Base-by-base conservation (phyloP, 2,113 vertebrate genomes). In the Australoheros scitulus region DNA sequence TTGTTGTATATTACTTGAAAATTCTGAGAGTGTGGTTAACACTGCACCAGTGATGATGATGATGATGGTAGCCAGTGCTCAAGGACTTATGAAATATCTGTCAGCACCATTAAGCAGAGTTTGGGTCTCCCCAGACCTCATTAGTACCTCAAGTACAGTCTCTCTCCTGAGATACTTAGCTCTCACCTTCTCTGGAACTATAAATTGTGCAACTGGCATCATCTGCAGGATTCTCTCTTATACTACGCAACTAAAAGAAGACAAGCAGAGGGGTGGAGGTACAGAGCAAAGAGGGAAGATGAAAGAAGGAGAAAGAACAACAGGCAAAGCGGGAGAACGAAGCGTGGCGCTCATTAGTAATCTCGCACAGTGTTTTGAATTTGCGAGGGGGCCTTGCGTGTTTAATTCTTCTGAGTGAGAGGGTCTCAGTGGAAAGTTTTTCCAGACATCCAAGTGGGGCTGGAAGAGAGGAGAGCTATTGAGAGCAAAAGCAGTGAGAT, bases 71-170 rank as follows among this genome's bases (percentile, higher is more conserved):
- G 64, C 57, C 24, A 13, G 43, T 76, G 76, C 47, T 61, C 63
- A 68, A n/a, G 17, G 58, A 68, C 41, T 80, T 81, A 85, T 80
- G 72, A 85, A 87, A 88, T 86, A 81, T 80, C 86, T 86, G 87
- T 88, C 82, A 59, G 89, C 82, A 76, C 83, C 84, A 79, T 88
- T 88, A 58, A 59, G 78, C 59, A 83, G 82, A 43, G 60, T 68
- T 68, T 22, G 76, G 61, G 88, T 91, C 88, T 92, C 85, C 75
- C 78, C 72, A 88, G 91, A 82, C 79, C 90, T 94, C 88, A 92
- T 94, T 93, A 91, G 87, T 22, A 87, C 38, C 57, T 55, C 34
- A 61, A 81, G 63, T 61, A 88, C 77, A 79, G 78, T 34, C 38
- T 64, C 81, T 90, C 87, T 82, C 85, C 81, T 47, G 38, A 88